Evolutionary conservation across 2,797 vertebrate species (phyloP).

Genomic region (Aythya fuligula): DNA sequence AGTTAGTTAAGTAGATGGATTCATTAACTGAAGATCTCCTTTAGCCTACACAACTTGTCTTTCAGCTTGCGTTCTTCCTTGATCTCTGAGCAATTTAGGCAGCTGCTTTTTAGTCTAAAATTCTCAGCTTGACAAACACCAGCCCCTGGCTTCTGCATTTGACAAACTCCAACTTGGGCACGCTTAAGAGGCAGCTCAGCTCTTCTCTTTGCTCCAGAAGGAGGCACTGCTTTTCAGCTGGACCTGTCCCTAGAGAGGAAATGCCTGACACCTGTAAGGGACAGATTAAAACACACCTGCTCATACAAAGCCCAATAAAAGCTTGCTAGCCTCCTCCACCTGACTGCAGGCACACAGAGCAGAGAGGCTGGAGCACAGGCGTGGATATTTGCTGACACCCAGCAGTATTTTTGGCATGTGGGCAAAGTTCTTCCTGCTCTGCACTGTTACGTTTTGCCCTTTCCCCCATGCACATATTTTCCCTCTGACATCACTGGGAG

Average conservation of each 20-base stretch:
- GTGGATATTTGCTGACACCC: neutral
- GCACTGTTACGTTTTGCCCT: neutral
- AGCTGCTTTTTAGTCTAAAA: neutral
- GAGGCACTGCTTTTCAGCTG: neutral
- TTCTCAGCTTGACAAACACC: neutral
- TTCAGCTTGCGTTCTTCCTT: neutral
- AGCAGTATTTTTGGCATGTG: neutral
- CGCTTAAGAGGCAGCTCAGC: neutral
- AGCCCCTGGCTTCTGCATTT: fast-evolving
- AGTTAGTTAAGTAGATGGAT: neutral
- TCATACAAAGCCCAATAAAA: neutral
- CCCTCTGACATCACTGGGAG: slow-evolving; percentile 18
- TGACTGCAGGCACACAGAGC: fast-evolving
- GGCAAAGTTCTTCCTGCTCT: slow-evolving; percentile 30
- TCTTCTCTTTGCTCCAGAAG: neutral
- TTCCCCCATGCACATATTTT: slow-evolving; percentile 10
- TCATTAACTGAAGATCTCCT: neutral
- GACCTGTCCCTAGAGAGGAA: neutral
- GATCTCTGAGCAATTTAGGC: neutral
- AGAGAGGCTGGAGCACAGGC: neutral
- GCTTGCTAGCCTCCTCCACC: neutral
- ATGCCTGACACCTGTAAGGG: neutral
- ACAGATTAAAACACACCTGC: neutral
- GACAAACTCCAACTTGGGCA: neutral
- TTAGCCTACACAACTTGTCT: neutral